These are phyloP conservation scores for Phallusia fumigata DNA, from an alignment of 23 tunicate species.

Conservation along the genomic window DNA sequence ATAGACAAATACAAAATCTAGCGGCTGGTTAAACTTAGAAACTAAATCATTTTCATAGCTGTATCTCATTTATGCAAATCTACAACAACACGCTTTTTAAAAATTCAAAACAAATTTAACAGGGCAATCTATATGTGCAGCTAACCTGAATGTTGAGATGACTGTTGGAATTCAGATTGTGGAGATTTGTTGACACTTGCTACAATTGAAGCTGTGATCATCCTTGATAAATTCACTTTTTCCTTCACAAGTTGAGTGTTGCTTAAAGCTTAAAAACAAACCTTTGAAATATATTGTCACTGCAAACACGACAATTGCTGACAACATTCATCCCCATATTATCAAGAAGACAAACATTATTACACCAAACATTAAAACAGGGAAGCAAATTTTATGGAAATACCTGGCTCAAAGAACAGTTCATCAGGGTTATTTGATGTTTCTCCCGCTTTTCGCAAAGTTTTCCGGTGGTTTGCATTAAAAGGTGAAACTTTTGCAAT, in stretches of 20 bases:
- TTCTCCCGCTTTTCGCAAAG: not conserved
- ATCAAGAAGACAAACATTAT: too few relatives aligned
- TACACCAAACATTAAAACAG: too few relatives aligned
- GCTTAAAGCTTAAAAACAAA: not conserved
- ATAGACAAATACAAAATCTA: too few relatives aligned
- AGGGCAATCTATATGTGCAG: too few relatives aligned
- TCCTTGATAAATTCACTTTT: not conserved
- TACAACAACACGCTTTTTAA: too few relatives aligned
- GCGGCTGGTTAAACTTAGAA: too few relatives aligned
- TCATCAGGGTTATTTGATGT: not conserved
- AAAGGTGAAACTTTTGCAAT: not conserved
- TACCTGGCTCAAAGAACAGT: not conserved
- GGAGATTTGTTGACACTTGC: not conserved
- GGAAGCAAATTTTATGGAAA: not conserved
- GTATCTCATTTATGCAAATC: too few relatives aligned
- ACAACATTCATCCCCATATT: too few relatives aligned
- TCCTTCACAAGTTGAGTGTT: not conserved
- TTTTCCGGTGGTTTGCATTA: not conserved
- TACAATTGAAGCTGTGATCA: not conserved
- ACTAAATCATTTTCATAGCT: too few relatives aligned
- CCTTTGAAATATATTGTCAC: not conserved
- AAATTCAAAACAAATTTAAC: too few relatives aligned
- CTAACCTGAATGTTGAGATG: too few relatives aligned
- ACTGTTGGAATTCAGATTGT: too few relatives aligned
- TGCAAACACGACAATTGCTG: not conserved